Evolutionary conservation across 37 sponge, comb jelly and placozoan species (phyloP).

Genomic region (Hexactinellida sp.): DNA sequence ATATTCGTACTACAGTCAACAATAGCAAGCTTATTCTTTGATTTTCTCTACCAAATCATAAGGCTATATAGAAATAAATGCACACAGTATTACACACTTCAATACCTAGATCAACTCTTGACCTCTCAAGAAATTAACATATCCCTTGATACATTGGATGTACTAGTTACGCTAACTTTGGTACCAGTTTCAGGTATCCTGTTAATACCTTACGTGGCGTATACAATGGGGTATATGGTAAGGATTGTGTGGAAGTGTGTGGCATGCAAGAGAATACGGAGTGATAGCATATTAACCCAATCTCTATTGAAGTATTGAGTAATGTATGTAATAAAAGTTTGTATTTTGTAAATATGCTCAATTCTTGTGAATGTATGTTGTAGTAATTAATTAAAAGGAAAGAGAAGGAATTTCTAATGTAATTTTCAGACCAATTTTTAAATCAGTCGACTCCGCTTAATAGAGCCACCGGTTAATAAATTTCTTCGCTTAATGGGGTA

Average conservation of each 20-base stretch:
- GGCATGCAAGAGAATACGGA: not conserved
- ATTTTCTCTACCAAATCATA: not conserved
- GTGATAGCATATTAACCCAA: not conserved
- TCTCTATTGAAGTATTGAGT: not conserved
- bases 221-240: not conserved
- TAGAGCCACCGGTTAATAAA: too few species aligned
- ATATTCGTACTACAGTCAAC: not conserved
- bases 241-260: not conserved
- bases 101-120: not conserved
- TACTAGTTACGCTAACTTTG: not conserved
- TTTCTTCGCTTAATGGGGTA: too few species aligned
- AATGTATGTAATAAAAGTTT: not conserved
- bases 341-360: too few species aligned
- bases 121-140: too few species aligned
- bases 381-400: too few species aligned
- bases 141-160: not conserved
- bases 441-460: too few species aligned
- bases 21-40: not conserved
- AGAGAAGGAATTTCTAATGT: too few species aligned
- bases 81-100: not conserved
- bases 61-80: not conserved
- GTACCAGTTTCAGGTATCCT: not conserved
- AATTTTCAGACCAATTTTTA: too few species aligned
- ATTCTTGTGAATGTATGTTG: too few species aligned
- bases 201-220: not conserved